Evolutionary conservation across 2,888 invertebrate genomes (phyloP).

Genomic region (Acanthopleura granulata): DNA sequence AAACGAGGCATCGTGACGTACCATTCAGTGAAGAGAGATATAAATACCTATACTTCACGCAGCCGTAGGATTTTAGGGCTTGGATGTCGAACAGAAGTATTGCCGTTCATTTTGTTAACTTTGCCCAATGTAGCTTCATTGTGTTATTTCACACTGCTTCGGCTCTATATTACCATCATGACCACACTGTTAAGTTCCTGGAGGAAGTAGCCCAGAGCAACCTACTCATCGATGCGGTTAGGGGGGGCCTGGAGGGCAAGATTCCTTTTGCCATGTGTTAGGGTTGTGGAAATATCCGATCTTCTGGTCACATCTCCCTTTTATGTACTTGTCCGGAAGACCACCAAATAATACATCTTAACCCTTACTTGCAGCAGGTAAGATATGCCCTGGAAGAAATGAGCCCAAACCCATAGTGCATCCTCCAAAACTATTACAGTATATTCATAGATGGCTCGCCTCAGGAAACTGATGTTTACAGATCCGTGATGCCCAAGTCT

Average conservation of each 20-base stretch:
- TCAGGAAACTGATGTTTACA: neutral
- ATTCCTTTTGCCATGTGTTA: neutral
- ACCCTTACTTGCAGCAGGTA: neutral
- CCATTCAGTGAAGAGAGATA: no score
- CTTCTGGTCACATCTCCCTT: slow-evolving; percentile 13
- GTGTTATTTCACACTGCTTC: neutral
- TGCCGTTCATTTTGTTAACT: no score
- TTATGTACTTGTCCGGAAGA: neutral
- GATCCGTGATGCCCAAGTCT: neutral
- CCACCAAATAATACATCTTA: neutral
- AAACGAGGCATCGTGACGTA: no score
- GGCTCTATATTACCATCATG: slow-evolving; percentile 3
- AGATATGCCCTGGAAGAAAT: neutral
- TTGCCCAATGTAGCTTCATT: no score
- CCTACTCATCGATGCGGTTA: no score
- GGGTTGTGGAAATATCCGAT: neutral
- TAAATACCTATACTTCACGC: no score
- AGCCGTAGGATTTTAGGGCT: no score
- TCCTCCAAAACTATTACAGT: neutral
- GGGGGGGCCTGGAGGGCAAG: no score
- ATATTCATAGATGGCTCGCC: neutral
- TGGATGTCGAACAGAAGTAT: no score
- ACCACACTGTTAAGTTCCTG: neutral
- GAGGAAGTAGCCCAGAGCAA: neutral
- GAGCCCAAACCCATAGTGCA: neutral